A percentile compares a stretch with the other conserved stretches of the same genome.
phyloP scores from a whole-genome alignment of 2,888 invertebrate genomes.

The Microchrysa polita region DNA sequence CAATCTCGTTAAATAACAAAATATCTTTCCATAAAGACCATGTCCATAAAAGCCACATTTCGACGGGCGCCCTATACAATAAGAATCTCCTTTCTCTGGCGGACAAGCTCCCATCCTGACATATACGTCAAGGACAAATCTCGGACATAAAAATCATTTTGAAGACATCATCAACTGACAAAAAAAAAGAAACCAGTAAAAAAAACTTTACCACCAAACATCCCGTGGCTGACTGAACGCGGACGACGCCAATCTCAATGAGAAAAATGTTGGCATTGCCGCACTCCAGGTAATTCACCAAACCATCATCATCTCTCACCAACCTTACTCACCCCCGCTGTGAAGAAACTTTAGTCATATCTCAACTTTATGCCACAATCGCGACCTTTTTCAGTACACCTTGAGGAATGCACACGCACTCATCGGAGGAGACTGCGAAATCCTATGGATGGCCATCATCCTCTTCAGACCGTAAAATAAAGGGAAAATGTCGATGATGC shows the following conservation, averaged over 20 bases:
- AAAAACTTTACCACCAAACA: not conserved
- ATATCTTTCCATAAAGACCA: no score
- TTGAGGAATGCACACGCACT: not conserved
- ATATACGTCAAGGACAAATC: slow-evolving; percentile 11
- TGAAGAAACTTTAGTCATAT: slow-evolving; percentile 8
- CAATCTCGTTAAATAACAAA: no score
- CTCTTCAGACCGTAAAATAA: slow-evolving; percentile 6
- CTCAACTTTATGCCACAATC: not conserved
- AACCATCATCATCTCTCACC: no score
- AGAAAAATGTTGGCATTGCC: not conserved
- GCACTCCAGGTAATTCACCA: slow-evolving; percentile 9
- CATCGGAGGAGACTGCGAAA: not conserved
- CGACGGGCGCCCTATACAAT: no score
- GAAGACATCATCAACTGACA: slow-evolving; percentile 8
- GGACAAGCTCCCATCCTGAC: no score
- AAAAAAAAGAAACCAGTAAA: no score
- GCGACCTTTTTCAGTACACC: slow-evolving; percentile 12
- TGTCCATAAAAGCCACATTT: no score
- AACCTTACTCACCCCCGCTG: no score
- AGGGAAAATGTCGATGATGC: not conserved
- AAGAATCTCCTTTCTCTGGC: no score
- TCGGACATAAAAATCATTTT: slow-evolving; percentile 22
- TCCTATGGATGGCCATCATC: no score
- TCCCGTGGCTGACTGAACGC: not conserved
- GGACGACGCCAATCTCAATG: not conserved